Conservation (phyloP, 2,113 vertebrate species). For the Lycocorax pyrrhopterus region DNA sequence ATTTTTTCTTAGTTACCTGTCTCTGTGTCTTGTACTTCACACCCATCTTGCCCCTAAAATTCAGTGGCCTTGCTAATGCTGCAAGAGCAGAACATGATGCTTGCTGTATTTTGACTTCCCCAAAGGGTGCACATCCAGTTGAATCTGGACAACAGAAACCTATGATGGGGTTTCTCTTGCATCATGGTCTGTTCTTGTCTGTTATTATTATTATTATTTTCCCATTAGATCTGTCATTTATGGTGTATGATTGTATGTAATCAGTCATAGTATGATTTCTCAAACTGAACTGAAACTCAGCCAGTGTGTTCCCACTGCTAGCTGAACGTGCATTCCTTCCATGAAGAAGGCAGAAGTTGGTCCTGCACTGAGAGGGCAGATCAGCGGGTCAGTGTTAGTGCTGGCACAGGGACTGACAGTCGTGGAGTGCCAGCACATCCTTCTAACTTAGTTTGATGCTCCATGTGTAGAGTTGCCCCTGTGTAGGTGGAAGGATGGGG, state of each 20-base stretch:
- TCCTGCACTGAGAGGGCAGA: not conserved
- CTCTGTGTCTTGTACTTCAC: not conserved
- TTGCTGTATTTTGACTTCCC: not conserved
- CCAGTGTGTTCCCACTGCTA: not conserved
- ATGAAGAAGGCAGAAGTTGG: not conserved
- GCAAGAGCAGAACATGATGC: not conserved
- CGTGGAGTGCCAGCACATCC: not conserved
- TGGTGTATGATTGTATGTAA: not conserved
- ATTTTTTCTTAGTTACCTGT: not conserved
- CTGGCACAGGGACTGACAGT: not conserved
- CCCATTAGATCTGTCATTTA: not conserved
- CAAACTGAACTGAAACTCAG: not conserved
- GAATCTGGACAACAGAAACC: not conserved
- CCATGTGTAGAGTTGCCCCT: not conserved
- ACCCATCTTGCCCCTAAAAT: not conserved
- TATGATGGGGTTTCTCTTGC: not conserved
- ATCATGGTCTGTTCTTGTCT: not conserved
- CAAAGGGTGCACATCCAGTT: not conserved
- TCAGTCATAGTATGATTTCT: not conserved
- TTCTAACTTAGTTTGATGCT: not conserved
- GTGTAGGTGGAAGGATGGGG: not conserved
- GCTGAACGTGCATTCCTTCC: not conserved
- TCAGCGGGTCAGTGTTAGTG: rapidly evolving
- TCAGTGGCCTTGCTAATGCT: not conserved
- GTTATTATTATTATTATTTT: not conserved